Evolutionary conservation across 2,888 invertebrate genomes (phyloP).

Genomic region (Strigamia transsilvanica): DNA sequence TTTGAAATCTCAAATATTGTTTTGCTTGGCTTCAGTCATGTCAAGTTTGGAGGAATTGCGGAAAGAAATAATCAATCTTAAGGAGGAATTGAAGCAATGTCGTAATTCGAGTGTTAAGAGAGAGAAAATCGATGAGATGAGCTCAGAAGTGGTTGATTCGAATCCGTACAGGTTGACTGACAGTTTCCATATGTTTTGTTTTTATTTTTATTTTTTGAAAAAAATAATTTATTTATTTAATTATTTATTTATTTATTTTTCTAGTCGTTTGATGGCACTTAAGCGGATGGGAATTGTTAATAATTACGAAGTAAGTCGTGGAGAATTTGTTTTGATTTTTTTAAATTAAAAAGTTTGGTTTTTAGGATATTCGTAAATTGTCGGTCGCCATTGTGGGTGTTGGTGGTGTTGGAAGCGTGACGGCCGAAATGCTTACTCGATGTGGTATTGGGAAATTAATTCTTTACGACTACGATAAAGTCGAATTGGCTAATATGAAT

Average conservation of each 20-base stretch:
- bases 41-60: neutral
- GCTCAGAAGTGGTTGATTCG: constrained; percentile 94
- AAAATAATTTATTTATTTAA: too few relatives aligned
- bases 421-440: constrained; percentile 98
- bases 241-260: constrained; percentile 61
- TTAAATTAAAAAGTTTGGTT: constrained; percentile 50
- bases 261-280: constrained; percentile 97
- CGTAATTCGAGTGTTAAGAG: constrained; percentile 61
- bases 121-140: constrained; percentile 86
- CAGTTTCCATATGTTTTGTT: constrained; percentile 28
- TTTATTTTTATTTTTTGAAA: too few relatives aligned
- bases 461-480: constrained; percentile 98
- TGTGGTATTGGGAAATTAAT: constrained; percentile 98
- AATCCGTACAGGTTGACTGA: constrained; percentile 92
- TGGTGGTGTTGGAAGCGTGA: constrained; percentile 99
- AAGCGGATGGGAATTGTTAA: constrained; percentile 99
- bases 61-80: neutral
- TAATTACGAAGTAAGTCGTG: constrained; percentile 79
- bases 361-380: constrained; percentile 78
- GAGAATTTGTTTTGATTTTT: neutral
- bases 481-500: constrained; percentile 99
- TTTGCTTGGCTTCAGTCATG: neutral
- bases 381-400: constrained; percentile 95
- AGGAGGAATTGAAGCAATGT: constrained; percentile 20
- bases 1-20: too few relatives aligned